Base-by-base conservation (phyloP, 2,113 vertebrate species). In the Saguinus imperator region DNA sequence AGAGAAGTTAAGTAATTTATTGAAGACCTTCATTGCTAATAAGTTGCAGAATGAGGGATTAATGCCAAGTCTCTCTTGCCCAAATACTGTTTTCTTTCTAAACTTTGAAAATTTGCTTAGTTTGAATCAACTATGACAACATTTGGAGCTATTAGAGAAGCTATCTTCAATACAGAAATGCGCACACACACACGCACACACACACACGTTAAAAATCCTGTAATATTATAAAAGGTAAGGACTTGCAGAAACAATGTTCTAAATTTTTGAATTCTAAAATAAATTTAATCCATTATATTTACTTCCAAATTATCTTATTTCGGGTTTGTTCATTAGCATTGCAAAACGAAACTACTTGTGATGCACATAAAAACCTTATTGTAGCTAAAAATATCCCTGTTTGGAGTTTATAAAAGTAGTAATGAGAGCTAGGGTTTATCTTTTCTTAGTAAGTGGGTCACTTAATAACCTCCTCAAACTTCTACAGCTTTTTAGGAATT, bases 361-460 rank as follows among this genome's bases (percentile, higher is more conserved):
- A 70, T 83, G 12, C 21, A 96, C 93, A 94, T 93, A 97, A 94
- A 91, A 92, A 82, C 55, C 66, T 94, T 73, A 89, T 81, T n/a
- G 50, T 57, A 87, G 37, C 89, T 68, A 79, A 89, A 96, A 93
- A 73, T 45, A 97, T 40, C 29, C 37, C 23, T 64, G 1, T 10
- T 94, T 95, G 50, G 52, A n/a, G 52, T 40, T 58, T 66, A 80
- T 91, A 94, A 93, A 95, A n/a, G 68, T 32, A 91, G 73, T 79
- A 88, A 91, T 93, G 66, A 89, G 64, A 91, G 11, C 20, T 93
- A 43, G 43, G 35, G 14, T 58, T 92, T 76, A 70, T 92, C 50
- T 86, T 93, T 94, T 37, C 17, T 94, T 45, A 66, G 35, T 61
- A 93, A 94, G 32, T 87, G 50, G 45, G 68, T 94, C 92, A 87